These are phyloP conservation scores for Bombus difficillimus DNA, from an alignment of 1,140 invertebrate genomes.

Conservation along the genomic window DNA sequence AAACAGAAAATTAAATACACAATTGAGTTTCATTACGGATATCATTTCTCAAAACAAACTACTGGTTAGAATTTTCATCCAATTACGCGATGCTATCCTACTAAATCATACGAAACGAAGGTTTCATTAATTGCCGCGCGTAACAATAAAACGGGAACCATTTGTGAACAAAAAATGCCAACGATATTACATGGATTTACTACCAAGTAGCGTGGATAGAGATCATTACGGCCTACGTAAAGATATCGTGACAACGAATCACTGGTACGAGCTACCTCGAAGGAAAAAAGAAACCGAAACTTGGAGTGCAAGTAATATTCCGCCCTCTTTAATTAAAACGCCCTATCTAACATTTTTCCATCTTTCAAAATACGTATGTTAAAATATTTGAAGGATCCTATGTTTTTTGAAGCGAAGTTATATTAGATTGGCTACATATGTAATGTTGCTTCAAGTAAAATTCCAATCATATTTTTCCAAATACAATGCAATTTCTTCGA, in stretches of 20 bases:
- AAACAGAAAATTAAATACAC: neutral
- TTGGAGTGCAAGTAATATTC: too few relatives aligned
- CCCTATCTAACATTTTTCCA: too few relatives aligned
- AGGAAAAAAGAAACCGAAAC: neutral
- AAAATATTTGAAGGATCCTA: too few relatives aligned
- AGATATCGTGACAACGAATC: neutral
- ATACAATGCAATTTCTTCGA: too few relatives aligned
- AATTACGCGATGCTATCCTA: neutral
- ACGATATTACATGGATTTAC: neutral
- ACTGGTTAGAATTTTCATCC: too few relatives aligned
- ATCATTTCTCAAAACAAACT: neutral
- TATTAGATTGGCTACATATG: too few relatives aligned
- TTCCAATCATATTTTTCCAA: too few relatives aligned
- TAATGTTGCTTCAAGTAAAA: too few relatives aligned
- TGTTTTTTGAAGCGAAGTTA: too few relatives aligned
- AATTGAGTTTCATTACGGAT: neutral
- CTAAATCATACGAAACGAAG: neutral
- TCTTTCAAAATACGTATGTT: too few relatives aligned
- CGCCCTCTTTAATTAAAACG: too few relatives aligned
- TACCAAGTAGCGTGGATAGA: neutral
- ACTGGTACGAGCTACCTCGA: neutral
- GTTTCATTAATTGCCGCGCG: neutral
- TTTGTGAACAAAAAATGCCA: neutral
- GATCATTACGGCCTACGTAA: neutral
- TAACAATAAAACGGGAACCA: neutral